Percentiles rank a stretch among this genome's conserved stretches.
These are phyloP conservation scores for Astropecten irregularis DNA, from an alignment of 53 echinoderm and acorn worm species.

Conservation along the genomic window DNA sequence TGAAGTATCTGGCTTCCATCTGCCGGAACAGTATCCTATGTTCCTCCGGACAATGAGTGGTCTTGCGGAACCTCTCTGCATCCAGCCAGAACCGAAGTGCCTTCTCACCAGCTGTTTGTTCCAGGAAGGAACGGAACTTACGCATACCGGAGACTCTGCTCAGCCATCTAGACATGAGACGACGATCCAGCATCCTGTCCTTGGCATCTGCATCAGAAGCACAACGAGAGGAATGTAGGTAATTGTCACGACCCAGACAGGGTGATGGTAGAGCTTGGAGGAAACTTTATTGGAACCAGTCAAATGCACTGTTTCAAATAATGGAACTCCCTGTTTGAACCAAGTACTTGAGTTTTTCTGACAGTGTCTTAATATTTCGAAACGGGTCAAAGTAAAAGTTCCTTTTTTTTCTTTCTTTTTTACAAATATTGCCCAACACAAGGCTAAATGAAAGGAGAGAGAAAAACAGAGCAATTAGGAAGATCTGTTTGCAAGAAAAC, in stretches of 20 bases:
- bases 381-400: too few species aligned
- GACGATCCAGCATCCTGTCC: constrained; percentile 83
- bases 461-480: too few species aligned
- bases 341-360: too few species aligned
- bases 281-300: not conserved
- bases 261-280: not conserved
- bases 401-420: too few species aligned
- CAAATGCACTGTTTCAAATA: too few species aligned
- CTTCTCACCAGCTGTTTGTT: constrained; percentile 74
- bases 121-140: constrained; percentile 85
- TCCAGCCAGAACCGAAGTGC: constrained; percentile 90
- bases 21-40: constrained; percentile 61
- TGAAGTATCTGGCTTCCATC: constrained; percentile 87
- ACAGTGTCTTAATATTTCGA: too few species aligned
- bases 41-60: constrained; percentile 59
- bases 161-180: constrained; percentile 86
- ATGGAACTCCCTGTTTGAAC: too few species aligned
- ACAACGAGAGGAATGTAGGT: too few species aligned
- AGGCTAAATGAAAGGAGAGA: too few species aligned
- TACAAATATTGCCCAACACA: too few species aligned
- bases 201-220: constrained; percentile 83
- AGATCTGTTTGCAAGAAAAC: too few species aligned
- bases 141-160: constrained; percentile 92
- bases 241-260: too few species aligned
- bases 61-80: constrained; percentile 81